Evolutionary conservation across 2,888 invertebrate genomes (phyloP).

Genomic region (Cosmia pyralina): DNA sequence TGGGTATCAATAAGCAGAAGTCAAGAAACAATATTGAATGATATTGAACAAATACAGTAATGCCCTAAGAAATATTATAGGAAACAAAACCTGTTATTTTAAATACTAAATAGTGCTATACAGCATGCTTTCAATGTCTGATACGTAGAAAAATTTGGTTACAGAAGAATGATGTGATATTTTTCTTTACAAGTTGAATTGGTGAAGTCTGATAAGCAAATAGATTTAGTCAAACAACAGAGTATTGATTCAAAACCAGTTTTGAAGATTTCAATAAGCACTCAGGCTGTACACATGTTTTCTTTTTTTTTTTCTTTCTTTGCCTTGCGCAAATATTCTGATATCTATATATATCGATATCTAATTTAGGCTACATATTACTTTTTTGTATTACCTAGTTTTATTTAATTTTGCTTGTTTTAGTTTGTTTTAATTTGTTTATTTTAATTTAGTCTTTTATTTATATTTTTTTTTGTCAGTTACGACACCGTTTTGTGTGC

Average conservation of each 20-base stretch:
- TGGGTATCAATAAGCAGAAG: no score
- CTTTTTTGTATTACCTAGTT: no score
- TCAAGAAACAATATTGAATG: background rate
- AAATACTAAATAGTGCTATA: conserved; percentile 1
- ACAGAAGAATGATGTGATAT: background rate
- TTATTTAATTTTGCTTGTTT: no score
- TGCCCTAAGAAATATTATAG: background rate
- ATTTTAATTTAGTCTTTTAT: no score
- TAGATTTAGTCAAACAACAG: conserved; percentile 21
- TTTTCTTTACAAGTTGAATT: background rate
- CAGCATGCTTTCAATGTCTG: background rate
- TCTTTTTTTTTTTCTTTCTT: background rate
- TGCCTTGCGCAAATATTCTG: conserved; percentile 10
- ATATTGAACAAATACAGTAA: background rate
- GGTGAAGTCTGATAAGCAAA: conserved; percentile 7
- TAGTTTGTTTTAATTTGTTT: no score
- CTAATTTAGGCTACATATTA: no score
- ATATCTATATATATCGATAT: no score
- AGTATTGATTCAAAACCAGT: conserved; percentile 13
- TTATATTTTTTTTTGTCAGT: no score
- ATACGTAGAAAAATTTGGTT: no score
- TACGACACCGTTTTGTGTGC: no score
- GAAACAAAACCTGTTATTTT: conserved; percentile 15
- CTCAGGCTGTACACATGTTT: background rate
- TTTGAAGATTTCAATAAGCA: conserved; percentile 10